Base-by-base conservation (phyloP, 2,113 vertebrate species). In the Antigone vipio region DNA sequence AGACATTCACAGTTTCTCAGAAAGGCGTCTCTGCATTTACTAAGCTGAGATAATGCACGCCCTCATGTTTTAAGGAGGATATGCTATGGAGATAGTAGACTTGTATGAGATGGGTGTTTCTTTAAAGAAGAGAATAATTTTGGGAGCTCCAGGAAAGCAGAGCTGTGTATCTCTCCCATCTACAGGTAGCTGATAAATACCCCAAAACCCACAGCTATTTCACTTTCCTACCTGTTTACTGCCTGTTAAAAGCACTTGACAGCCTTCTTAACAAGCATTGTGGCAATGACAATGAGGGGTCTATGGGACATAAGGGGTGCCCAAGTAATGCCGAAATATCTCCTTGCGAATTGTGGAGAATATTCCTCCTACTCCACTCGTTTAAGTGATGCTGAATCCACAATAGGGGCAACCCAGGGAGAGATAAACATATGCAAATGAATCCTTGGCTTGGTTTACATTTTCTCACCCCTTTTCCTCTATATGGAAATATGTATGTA, bases 391-490 rank as follows among this genome's bases (percentile, higher is more conserved):
- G 3, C 9, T 56, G 42, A 49, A 80, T 34, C 40, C 40, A 52
- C 1, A 8, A 44, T 0, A 66, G 21, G 32, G 18, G 19, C 14
- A 79, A 80, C 4, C 0, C 16, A 77, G 34, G 13, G 8, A 69
- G 5, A 2, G 27, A 84, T 58, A 62, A 69, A 87, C 2, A 4
- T 47, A 53, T 18, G 29, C 38, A 72, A 69, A 76, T 18, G 45
- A 86, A 69, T 58, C 0, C 8, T 60, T 94, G 45, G 4, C 55
- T 77, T 66, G 6, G 7, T 77, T 58, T 81, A 50, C 55, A 67
- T 77, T 93, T 89, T 42, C 50, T 24, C 32, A 74, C 7, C 21
- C 24, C 86, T 78, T 44, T 66, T 60, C 8, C 22, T 81, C 47
- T 45, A 6, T 56, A 75, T 44, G 17, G 47, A 66, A 87, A 67